These are phyloP conservation scores for Yponomeuta malinellus DNA, from an alignment of 2,888 invertebrate genomes.

Conservation along the genomic window DNA sequence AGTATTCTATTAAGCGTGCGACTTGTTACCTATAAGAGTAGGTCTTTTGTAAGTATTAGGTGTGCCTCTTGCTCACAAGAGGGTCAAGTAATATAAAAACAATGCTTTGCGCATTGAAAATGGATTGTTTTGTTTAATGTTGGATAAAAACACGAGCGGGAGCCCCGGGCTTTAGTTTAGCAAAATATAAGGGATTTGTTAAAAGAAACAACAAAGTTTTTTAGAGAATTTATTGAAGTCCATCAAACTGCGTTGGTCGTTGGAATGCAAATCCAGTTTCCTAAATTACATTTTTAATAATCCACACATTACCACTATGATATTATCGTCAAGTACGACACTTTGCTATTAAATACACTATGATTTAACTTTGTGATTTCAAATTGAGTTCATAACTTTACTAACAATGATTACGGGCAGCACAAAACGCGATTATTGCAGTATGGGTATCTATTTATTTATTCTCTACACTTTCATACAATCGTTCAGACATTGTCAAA, in stretches of 20 bases:
- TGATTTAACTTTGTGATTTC: conserved; percentile 10
- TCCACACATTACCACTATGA: conserved; percentile 15
- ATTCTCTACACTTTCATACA: conserved; percentile 1
- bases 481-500: conserved; percentile 3
- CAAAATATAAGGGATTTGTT: not conserved
- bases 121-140: too few species aligned
- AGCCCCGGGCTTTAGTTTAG: not conserved
- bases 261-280: conserved; percentile 69
- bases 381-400: conserved; percentile 4
- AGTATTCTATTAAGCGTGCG: too few species aligned
- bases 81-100: too few species aligned
- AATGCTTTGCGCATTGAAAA: too few species aligned
- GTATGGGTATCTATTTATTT: not conserved
- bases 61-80: too few species aligned
- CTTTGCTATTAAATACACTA: conserved; percentile 6
- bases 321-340: conserved; percentile 12
- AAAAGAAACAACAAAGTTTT: conserved; percentile 3
- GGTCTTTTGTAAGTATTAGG: not conserved
- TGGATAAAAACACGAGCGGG: too few species aligned
- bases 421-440: not conserved
- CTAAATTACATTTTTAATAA: conserved; percentile 44
- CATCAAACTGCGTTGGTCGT: conserved; percentile 69
- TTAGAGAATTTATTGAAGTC: conserved; percentile 42
- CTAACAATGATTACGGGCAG: not conserved
- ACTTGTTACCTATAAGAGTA: not conserved